Conservation (phyloP, 2,797 vertebrate species). For the Molossus alvarezi region DNA sequence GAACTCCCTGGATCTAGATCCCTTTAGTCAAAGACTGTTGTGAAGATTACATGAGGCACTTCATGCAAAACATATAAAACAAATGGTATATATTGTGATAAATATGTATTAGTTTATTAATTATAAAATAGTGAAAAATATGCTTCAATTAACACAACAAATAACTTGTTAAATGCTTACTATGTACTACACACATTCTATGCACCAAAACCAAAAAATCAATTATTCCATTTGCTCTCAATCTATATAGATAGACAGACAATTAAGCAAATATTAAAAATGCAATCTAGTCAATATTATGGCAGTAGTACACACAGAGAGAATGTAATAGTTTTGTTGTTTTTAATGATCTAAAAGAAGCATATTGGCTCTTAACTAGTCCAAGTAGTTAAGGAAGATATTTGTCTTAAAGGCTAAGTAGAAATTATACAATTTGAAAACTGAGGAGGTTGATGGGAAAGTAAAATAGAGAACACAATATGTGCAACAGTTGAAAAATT, state of each 20-base stretch:
- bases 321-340: background rate
- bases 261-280: background rate
- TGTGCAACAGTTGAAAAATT: background rate
- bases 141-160: background rate
- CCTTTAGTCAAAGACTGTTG: background rate
- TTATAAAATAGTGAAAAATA: background rate
- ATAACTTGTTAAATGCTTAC: background rate
- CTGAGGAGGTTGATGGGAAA: accelerated
- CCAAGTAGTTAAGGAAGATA: background rate
- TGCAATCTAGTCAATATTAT: background rate
- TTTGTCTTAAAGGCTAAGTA: background rate
- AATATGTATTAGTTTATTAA: background rate
- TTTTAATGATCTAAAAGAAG: background rate
- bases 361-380: background rate
- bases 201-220: background rate
- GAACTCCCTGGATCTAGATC: no score
- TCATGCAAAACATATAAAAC: background rate
- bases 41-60: background rate
- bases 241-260: background rate
- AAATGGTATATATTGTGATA: background rate
- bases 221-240: background rate
- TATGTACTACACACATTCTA: background rate
- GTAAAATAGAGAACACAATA: background rate
- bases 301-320: background rate
- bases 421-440: background rate